Evolutionary conservation across 1,140 invertebrate genomes (phyloP), one percentile per base, ranked within the genome.

Genomic region (Fopius arisanus): DNA sequence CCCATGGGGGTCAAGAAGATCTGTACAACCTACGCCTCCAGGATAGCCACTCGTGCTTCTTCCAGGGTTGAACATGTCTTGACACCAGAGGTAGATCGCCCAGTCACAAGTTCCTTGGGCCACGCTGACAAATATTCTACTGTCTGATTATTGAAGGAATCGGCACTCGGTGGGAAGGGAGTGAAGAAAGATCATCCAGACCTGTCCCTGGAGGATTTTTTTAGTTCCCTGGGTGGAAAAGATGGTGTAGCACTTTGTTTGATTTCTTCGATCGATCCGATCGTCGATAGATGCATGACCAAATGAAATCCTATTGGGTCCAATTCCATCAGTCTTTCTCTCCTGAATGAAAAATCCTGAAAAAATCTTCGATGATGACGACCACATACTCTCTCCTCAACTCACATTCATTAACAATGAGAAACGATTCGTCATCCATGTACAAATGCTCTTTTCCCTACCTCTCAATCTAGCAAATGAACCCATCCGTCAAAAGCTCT

Each of bases 71-170:
- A 26, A 59, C 19, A 59, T 59, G 7, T 26, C 54, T 10, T 26
- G 23, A 59, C 54, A 59, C 54, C 21, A 59, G 3, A 26, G 54
- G 21, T 28, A 7, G 23, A 59, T 59, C 54, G 23, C 3, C 54
- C 2, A 59, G 12, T 28, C 54, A 48, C 28, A 48, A 66, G 23
- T 66, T 70, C 33, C 33, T 31, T 65, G 40, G 26, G 19, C 59
- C n/a, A 63, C 40, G 26, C 67, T 37, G 62, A 70, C 73, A 75
- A 75, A 75, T 75, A 75, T 71, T 75, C 67, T 74, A 70, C 62
- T 28, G 59, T 75, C 23, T 41, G 59, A 74, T 65, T 70, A 75
- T 29, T 19, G 54, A 59, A 26, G 19, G 14, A 51, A 19, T 21
- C 43, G 19, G 19, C 19, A 21, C 14, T 14, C n/a, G 43, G 43